Conservation (phyloP, 2,113 vertebrate genomes). For the Nerophis lumbriciformis region DNA sequence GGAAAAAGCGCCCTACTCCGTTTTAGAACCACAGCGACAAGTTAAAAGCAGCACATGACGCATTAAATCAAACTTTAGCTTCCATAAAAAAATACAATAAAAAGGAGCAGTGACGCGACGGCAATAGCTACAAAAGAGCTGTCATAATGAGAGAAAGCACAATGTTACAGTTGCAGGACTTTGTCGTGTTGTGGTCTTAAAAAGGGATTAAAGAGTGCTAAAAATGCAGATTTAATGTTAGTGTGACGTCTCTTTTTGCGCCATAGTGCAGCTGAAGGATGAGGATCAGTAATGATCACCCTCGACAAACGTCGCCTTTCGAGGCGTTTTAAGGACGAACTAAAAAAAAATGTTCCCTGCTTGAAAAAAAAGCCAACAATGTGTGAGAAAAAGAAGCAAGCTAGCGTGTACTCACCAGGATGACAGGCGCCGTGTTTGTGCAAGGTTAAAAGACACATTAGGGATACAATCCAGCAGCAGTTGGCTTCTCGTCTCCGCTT, state of each 20-base stretch:
- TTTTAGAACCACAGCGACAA: background rate
- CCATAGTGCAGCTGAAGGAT: slow-evolving; percentile 39
- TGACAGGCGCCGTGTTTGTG: slow-evolving; percentile 87
- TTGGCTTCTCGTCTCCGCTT: slow-evolving; percentile 92
- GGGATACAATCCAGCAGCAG: slow-evolving; percentile 88
- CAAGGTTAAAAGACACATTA: slow-evolving; percentile 86
- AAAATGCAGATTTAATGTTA: no score
- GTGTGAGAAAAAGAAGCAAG: background rate
- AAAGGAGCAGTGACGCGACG: background rate
- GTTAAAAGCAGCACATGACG: background rate
- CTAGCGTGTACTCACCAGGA: slow-evolving; percentile 79
- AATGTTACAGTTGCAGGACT: no score
- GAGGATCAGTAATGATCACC: slow-evolving; percentile 37
- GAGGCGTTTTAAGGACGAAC: background rate
- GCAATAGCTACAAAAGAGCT: no score
- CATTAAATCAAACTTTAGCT: background rate
- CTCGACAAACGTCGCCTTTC: slow-evolving; percentile 19
- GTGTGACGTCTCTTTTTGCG: slow-evolving; percentile 29
- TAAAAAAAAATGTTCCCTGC: background rate
- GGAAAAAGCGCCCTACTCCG: no score
- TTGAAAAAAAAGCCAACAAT: background rate
- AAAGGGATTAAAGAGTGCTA: background rate
- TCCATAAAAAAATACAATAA: no score
- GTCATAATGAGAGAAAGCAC: background rate
- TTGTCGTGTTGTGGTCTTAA: background rate